These are phyloP conservation scores for Chymomyza fuscimana DNA, from an alignment of 2,888 invertebrate species.

Conservation along the genomic window DNA sequence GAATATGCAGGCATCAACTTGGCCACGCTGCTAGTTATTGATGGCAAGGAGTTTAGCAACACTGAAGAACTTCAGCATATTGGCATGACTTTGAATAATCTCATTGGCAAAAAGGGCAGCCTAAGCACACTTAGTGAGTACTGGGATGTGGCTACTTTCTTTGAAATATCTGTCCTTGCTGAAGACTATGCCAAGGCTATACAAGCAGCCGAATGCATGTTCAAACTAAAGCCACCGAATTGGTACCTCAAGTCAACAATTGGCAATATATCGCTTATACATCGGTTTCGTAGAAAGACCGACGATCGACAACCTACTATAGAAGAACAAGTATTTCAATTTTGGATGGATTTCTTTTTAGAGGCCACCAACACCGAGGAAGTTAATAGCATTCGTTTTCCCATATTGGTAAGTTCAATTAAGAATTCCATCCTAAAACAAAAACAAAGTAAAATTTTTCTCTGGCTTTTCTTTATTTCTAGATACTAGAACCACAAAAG, in stretches of 20 bases:
- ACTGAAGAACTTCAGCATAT: slow-evolving; percentile 95
- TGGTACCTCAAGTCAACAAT: slow-evolving; percentile 98
- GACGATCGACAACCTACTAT: slow-evolving; percentile 86
- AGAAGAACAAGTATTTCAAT: slow-evolving; percentile 94
- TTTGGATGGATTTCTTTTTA: slow-evolving; percentile 99
- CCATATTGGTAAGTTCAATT: slow-evolving; percentile 80
- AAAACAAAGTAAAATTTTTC: too few relatives aligned
- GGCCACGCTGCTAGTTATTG: slow-evolving; percentile 97
- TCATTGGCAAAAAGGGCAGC: slow-evolving; percentile 98
- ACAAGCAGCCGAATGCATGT: slow-evolving; percentile 97
- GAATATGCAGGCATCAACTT: slow-evolving; percentile 99
- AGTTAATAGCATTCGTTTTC: slow-evolving; percentile 92
- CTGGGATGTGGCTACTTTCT: slow-evolving; percentile 99
- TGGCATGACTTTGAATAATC: slow-evolving; percentile 96
- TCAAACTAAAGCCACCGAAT: slow-evolving; percentile 92
- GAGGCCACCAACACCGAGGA: slow-evolving; percentile 93
- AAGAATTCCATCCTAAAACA: too few relatives aligned
- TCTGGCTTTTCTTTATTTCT: slow-evolving; percentile 15
- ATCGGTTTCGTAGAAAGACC: slow-evolving; percentile 90
- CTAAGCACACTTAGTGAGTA: slow-evolving; percentile 95
- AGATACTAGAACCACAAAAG: slow-evolving; percentile 94
- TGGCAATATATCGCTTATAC: slow-evolving; percentile 96
- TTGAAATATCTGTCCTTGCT: slow-evolving; percentile 98
- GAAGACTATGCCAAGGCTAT: slow-evolving; percentile 98
- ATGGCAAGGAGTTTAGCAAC: slow-evolving; percentile 96